A percentile compares a stretch with the other conserved stretches of the same genome.
These are phyloP conservation scores for Achatina immaculata DNA, from an alignment of 1,140 invertebrate species.

Conservation along the genomic window DNA sequence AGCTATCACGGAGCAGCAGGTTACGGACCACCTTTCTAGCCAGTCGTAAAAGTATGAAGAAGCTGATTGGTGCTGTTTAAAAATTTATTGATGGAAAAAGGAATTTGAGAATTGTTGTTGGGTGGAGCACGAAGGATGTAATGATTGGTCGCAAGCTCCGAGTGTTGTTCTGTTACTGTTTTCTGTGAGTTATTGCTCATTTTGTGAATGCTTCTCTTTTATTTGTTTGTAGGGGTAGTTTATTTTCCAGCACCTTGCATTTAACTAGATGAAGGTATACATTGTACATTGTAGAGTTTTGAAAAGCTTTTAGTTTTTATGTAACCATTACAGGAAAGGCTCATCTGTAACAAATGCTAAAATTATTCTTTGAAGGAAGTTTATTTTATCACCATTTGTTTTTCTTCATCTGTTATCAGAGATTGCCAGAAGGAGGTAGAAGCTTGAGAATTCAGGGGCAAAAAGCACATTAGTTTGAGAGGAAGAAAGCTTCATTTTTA, in stretches of 20 bases:
- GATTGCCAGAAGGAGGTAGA: too few relatives aligned
- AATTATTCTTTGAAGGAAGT: too few relatives aligned
- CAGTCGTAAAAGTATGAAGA: not conserved
- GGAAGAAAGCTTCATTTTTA: not conserved
- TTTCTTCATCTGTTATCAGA: too few relatives aligned
- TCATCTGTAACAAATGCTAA: too few relatives aligned
- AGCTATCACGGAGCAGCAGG: slow-evolving; percentile 17
- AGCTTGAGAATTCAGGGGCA: not conserved
- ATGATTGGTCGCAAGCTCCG: not conserved
- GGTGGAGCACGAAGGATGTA: not conserved
- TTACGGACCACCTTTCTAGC: slow-evolving; percentile 26
- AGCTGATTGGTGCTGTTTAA: slow-evolving; percentile 5
- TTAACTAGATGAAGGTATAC: not conserved
- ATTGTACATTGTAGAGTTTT: not conserved
- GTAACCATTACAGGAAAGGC: not conserved
- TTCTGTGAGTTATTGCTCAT: not conserved
- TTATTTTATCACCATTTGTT: too few relatives aligned
- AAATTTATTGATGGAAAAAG: not conserved
- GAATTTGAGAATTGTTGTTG: not conserved
- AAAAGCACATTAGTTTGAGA: not conserved
- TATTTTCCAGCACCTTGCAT: not conserved
- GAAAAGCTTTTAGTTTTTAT: not conserved
- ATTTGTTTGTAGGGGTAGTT: not conserved
- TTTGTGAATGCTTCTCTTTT: not conserved
- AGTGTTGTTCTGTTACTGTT: not conserved